Base-by-base conservation (phyloP, 2,113 vertebrate genomes). In the Tragelaphus scriptus region DNA sequence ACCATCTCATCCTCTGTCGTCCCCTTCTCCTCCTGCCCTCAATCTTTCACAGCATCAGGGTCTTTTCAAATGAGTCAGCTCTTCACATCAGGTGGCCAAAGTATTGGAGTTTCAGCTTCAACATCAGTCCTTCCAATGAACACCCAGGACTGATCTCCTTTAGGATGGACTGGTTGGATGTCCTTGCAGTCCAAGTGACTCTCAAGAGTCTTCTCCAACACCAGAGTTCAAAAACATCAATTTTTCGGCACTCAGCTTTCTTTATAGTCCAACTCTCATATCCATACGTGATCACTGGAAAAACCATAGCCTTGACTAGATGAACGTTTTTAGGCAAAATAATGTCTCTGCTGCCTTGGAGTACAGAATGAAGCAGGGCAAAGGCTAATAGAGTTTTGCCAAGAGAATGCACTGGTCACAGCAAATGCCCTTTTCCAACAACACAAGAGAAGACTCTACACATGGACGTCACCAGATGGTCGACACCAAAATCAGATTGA, bases 161-260 rank as follows among this genome's bases (percentile, higher is more conserved):
- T 71, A 71, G 4, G 19, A 71, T 3, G 9, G n/a, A 36, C 17
- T 11, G 65, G 19, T 23, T 71, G 16, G n/a, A 71, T 36, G 4
- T 36, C 19, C n/a, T 71, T 71, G 4, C 19, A 36, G 7, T 71
- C 32, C 65, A 71, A 36, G n/a, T 19, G 17, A 71, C n/a, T 71
- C n/a, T 23, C 17, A 71, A 71, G 17, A 71, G 19, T 71, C 65
- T 71, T 71, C 17, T 71, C 10, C 65, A 71, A 12, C n/a, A 36
- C 17, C n/a, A 65, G 15, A 71, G 19, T 71, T 71, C n/a, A 71
- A 36, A 71, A 71, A n/a, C 65, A 71, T 71, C n/a, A 71, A 36
- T 23, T 71, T 1, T 65, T 65, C 3, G 0, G 30, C 0, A 0
- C 15, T n/a, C 15, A 65, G 30, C 63, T 17, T 65, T 65, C 15